Percentiles rank a stretch among this genome's conserved stretches.
Conservation (phyloP, 1,140 invertebrate genomes). For the Drosophila nigrodunni region DNA sequence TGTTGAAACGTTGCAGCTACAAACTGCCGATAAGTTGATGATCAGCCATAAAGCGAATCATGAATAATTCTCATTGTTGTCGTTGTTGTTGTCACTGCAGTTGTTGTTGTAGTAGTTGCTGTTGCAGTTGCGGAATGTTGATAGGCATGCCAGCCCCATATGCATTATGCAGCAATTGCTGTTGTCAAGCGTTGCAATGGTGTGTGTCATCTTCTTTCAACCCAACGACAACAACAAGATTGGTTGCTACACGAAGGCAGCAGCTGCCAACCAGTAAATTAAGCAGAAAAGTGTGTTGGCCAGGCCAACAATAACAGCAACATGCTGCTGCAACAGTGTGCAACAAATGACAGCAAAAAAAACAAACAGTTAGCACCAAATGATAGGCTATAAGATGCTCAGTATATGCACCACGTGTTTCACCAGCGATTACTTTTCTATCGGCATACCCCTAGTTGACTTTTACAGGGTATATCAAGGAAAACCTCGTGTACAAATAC, state of each 20-base stretch:
- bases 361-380: not conserved
- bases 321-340: constrained; percentile 24
- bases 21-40: constrained; percentile 76
- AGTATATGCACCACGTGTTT: not conserved
- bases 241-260: constrained; percentile 15
- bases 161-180: constrained; percentile 81
- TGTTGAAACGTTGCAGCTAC: constrained; percentile 24
- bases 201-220: constrained; percentile 25
- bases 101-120: constrained; percentile 12
- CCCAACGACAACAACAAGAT: constrained; percentile 2
- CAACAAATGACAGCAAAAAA: constrained; percentile 19
- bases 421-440: not conserved
- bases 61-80: constrained; percentile 73
- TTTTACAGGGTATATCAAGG: constrained; percentile 1
- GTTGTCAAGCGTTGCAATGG: constrained; percentile 58
- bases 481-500: constrained; percentile 19
- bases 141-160: constrained; percentile 34
- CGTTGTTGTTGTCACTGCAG: constrained; percentile 28
- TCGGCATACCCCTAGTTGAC: not conserved
- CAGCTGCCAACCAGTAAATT: constrained; percentile 79
- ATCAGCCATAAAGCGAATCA: constrained; percentile 75
- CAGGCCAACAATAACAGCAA: constrained; percentile 41
- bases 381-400: constrained; percentile 1
- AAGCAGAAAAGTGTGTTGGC: constrained; percentile 80
- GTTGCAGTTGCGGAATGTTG: constrained; percentile 6